A percentile compares a stretch with the other conserved stretches of the same genome.
These are phyloP conservation scores for Oncorhynchus tshawytscha DNA, from an alignment of 2,113 vertebrate genomes.

Conservation along the genomic window DNA sequence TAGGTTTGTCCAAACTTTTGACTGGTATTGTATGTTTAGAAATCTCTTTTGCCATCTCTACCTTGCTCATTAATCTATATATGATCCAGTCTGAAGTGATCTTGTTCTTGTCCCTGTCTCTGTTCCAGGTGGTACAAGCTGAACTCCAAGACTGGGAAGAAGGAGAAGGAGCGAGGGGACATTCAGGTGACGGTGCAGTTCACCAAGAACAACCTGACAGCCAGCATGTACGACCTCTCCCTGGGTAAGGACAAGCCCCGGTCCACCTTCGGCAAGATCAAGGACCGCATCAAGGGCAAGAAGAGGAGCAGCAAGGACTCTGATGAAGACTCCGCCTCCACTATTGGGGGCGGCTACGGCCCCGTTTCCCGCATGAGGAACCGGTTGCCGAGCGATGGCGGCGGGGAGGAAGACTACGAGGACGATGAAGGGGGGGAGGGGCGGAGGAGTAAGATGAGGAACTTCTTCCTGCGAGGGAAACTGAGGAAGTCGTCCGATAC, in stretches of 20 bases:
- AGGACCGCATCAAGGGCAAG: slow-evolving; percentile 88
- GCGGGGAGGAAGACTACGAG: slow-evolving; percentile 81
- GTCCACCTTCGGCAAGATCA: slow-evolving; percentile 88
- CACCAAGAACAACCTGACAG: slow-evolving; percentile 87
- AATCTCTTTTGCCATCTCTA: no score
- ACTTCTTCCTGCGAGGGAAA: slow-evolving; percentile 85
- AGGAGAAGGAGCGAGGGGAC: slow-evolving; percentile 95
- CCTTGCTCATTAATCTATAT: no score
- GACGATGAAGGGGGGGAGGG: slow-evolving; percentile 79
- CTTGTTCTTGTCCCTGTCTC: not conserved
- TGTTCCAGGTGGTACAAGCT: slow-evolving; percentile 90
- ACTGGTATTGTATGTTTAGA: no score
- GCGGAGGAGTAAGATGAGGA: slow-evolving; percentile 82
- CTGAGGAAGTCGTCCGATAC: slow-evolving; percentile 89
- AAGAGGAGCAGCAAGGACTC: slow-evolving; percentile 69
- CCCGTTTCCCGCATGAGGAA: slow-evolving; percentile 59
- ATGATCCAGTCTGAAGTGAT: no score
- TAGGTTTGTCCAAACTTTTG: no score
- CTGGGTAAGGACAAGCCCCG: slow-evolving; percentile 84
- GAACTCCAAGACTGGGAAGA: slow-evolving; percentile 91
- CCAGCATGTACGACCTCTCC: slow-evolving; percentile 98
- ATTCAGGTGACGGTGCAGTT: slow-evolving; percentile 90
- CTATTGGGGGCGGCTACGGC: slow-evolving; percentile 73
- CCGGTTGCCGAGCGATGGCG: slow-evolving; percentile 75
- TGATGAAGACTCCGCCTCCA: slow-evolving; percentile 82